Evolutionary conservation across 2,797 vertebrate species (phyloP).

Genomic region (Dermochelys coriacea): DNA sequence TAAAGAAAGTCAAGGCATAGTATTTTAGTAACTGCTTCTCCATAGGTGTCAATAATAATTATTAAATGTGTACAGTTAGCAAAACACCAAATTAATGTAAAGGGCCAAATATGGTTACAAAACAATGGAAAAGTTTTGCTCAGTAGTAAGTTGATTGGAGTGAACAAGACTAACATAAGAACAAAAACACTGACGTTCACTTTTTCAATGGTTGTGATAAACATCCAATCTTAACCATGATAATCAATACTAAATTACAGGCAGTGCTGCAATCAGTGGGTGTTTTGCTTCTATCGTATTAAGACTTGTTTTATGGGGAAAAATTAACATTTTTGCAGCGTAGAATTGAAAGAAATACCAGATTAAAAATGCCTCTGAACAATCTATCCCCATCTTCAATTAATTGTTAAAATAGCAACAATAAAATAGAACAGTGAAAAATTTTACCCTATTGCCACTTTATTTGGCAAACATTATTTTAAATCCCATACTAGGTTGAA

Average conservation of each 20-base stretch:
- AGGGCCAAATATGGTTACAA: background rate
- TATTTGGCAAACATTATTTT: background rate
- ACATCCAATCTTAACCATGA: background rate
- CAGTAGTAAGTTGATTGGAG: background rate
- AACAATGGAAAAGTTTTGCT: background rate
- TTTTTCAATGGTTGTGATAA: background rate
- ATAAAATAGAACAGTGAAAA: background rate
- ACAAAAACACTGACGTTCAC: background rate
- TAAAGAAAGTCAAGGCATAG: background rate
- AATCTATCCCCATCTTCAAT: background rate
- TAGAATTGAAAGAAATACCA: background rate
- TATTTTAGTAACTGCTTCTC: background rate
- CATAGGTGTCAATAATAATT: too few species aligned
- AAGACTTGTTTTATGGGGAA: background rate
- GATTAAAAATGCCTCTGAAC: background rate
- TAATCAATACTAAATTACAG: background rate
- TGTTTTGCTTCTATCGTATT: background rate
- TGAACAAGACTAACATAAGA: background rate
- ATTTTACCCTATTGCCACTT: background rate
- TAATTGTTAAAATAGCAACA: background rate
- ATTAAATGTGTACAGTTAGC: background rate
- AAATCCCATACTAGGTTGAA: rapidly evolving
- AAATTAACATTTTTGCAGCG: background rate
- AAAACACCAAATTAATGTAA: background rate
- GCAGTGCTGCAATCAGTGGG: background rate